Conservation (phyloP, 2,888 invertebrate species). For the Subacronicta megacephala region DNA sequence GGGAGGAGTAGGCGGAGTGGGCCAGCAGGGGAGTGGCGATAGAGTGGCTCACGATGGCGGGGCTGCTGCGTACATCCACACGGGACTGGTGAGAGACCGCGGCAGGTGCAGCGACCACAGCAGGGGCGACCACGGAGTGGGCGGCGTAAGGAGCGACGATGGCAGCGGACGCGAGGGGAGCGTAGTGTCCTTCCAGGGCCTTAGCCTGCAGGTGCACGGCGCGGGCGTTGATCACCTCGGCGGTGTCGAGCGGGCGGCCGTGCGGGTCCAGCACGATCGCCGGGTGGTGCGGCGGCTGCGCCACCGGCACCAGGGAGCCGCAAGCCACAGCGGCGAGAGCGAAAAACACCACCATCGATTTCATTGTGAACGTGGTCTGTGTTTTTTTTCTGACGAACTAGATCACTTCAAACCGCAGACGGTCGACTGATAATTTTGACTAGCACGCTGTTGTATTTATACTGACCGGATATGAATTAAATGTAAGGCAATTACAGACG, state of each 20-base stretch:
- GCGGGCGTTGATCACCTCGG: slow-evolving; percentile 85
- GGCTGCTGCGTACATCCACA: slow-evolving; percentile 70
- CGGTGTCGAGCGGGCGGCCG: slow-evolving; percentile 86
- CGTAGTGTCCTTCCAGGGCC: slow-evolving; percentile 78
- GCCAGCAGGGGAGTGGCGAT: slow-evolving; percentile 46
- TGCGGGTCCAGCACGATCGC: slow-evolving; percentile 84
- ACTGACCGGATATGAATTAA: slow-evolving; percentile 84
- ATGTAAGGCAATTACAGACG: slow-evolving; percentile 71
- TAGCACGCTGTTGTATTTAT: slow-evolving; percentile 77
- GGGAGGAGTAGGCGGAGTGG: slow-evolving; percentile 52
- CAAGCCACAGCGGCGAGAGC: slow-evolving; percentile 90
- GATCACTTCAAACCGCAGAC: slow-evolving; percentile 79
- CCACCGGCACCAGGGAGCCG: slow-evolving; percentile 84
- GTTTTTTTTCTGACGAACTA: slow-evolving; percentile 71
- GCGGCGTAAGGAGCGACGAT: slow-evolving; percentile 59
- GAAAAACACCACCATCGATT: slow-evolving; percentile 90
- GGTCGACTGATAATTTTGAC: slow-evolving; percentile 62
- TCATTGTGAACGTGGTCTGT: slow-evolving; percentile 74
- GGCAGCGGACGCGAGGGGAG: slow-evolving; percentile 56
- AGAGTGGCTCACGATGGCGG: slow-evolving; percentile 65
- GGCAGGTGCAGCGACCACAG: slow-evolving; percentile 59
- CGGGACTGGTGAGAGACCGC: slow-evolving; percentile 77
- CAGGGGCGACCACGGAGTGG: slow-evolving; percentile 56
- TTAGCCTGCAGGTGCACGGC: slow-evolving; percentile 86
- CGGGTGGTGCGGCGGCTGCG: slow-evolving; percentile 84